These are phyloP conservation scores for Peromyscus eremicus DNA, from an alignment of 2,797 vertebrate genomes.

Conservation along the genomic window DNA sequence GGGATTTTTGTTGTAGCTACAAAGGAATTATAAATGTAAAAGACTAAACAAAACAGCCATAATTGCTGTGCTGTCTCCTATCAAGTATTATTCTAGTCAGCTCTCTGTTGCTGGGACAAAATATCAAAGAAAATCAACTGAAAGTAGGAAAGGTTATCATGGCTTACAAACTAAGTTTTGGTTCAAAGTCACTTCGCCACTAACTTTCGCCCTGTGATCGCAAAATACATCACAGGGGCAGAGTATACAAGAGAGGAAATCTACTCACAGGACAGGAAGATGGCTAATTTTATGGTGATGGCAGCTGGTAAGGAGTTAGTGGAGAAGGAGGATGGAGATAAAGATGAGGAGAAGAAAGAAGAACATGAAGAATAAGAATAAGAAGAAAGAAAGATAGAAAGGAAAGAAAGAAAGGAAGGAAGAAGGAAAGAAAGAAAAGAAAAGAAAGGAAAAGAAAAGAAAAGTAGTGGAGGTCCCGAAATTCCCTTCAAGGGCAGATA, in stretches of 20 bases:
- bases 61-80: background rate
- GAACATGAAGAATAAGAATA: background rate
- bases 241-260: background rate
- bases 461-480: background rate
- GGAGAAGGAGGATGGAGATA: background rate
- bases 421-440: background rate
- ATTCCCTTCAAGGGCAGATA: background rate
- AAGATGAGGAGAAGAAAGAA: fast-evolving
- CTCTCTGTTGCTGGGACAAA: background rate
- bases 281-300: background rate
- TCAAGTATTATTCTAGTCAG: background rate
- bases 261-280: background rate
- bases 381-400: fast-evolving
- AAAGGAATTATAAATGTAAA: background rate
- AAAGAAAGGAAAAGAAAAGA: background rate
- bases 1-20: background rate
- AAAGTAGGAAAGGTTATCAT: background rate
- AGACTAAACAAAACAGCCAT: background rate
- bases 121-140: background rate
- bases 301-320: background rate
- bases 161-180: background rate
- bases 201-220: background rate
- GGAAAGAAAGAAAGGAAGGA: background rate
- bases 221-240: background rate
- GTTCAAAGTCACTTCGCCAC: background rate